Evolutionary conservation across 2,888 invertebrate species (phyloP).

Genomic region (Amphipoea oculea): DNA sequence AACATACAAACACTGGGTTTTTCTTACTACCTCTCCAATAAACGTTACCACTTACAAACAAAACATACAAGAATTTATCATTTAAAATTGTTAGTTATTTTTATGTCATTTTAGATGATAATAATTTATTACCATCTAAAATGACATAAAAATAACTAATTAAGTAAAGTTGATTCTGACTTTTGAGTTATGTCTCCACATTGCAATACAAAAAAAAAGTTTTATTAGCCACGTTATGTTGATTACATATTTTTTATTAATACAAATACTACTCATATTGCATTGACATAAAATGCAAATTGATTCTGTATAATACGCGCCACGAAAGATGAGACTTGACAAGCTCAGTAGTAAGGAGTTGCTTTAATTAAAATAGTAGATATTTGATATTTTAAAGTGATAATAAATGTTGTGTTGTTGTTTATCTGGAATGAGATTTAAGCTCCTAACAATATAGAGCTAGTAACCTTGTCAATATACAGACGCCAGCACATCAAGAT

Average conservation of each 20-base stretch:
- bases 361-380: conserved; percentile 7
- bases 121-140: not conserved
- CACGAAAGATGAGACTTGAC: too few species aligned
- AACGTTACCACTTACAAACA: not conserved
- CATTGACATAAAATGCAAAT: conserved; percentile 15
- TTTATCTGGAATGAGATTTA: conserved; percentile 11
- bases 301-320: not conserved
- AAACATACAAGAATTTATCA: not conserved
- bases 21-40: not conserved
- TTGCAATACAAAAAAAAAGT: not conserved
- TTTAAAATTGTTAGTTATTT: too few species aligned
- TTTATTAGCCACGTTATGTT: not conserved
- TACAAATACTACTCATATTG: not conserved
- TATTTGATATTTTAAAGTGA: too few species aligned
- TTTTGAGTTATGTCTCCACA: not conserved
- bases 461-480: not conserved
- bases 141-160: not conserved
- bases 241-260: not conserved
- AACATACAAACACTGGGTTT: too few species aligned
- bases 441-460: conserved; percentile 4
- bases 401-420: not conserved
- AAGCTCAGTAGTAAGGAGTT: too few species aligned
- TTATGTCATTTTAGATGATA: not conserved
- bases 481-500: too few species aligned
- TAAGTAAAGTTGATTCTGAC: not conserved